Evolutionary conservation across 2,888 invertebrate species (phyloP), one percentile per base, ranked within the genome.

Genomic region (Chironomus riparius): DNA sequence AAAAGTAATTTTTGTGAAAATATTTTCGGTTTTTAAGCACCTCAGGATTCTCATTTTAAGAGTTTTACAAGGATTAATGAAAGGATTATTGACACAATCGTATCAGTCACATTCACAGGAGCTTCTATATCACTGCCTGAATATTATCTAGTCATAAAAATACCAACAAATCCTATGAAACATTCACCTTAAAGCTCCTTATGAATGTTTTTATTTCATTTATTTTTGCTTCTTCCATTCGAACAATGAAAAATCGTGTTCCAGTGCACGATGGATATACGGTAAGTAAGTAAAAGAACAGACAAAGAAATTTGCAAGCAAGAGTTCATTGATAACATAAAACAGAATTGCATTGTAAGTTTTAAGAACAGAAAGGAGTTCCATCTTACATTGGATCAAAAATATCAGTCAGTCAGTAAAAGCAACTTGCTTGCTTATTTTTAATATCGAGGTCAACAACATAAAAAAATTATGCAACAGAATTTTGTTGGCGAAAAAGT

Each of bases 301-400:
- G 38, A 38, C 38, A 38, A 65, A 22, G 13, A 12, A 65, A 13
- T 22, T 4, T 21, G 65, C 65, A 56, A 15, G 56, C 22, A 38
- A 65, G 12, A 65, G 65, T 65, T 65, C 65, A 65, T 65, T 65
- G 56, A 56, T 56, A 56, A 56, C 56, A 56, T 56, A 18, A 56
- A 65, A 65, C 13, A 24, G 65, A 21, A 65, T 10, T 21, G 2
- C 22, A 15, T 18, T 18, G 50, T 50, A 18, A n/a, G n/a, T n/a
- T n/a, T n/a, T n/a, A n/a, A n/a, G 62, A 15, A 62, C 7, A 13
- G 65, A 65, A 65, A 65, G 65, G 65, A 65, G 48, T 28, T 28
- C 28, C 28, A 28, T 28, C 28, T 50, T 13, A 50, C 15, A 38
- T 38, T 4, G 2, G 38, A 38, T 38, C 38, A 38, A 38, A 38